Base-by-base conservation (phyloP, 2,888 invertebrate genomes). In the Andrena marginata region DNA sequence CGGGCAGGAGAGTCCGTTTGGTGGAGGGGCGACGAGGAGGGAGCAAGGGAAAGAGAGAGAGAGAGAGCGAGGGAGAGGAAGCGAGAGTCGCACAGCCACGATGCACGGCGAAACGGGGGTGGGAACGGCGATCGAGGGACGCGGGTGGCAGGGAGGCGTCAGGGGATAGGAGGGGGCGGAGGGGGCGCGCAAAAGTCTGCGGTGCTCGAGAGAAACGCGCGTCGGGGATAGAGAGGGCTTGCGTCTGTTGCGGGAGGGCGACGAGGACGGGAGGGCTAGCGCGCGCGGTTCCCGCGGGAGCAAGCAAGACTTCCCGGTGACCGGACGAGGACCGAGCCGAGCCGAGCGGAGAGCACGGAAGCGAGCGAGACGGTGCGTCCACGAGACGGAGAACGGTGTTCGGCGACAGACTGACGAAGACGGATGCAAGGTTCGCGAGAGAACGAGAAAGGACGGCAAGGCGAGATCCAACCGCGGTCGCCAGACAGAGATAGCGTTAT, bases 141-240 rank as follows among this genome's bases (percentile, higher is more conserved):
- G 64, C 42, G 74, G 69, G 71, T 80, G 75, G 23, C 23, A 23
- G 23, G 65, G 70, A 49, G 82, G 78, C 83, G 33, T 79, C 83
- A 84, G 84, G 72, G 60, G 83, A 64, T 49, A 26, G 65, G 65
- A 35, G 31, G 74, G 72, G 77, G 29, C 63, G 67, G 51, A 54
- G 62, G 75, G 75, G 83, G 71, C 71, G 62, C 82, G 80, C 86
- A 87, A 54, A 56, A 91, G 92, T 91, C 91, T 92, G 91, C 90
- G 89, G 90, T 85, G 87, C 87, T 85, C 85, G 85, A 86, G 89
- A 80, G 87, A 87, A 89, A 87, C 81, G 87, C 29, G 78, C 77
- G 82, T 88, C 80, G 75, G 79, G 78, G 84, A 82, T 42, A 71
- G 71, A 80, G 42, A 42, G 42, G 16, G 42, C 42, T 42, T 42